Conservation (phyloP, 2,113 vertebrate genomes). For the Uria lomvia region DNA sequence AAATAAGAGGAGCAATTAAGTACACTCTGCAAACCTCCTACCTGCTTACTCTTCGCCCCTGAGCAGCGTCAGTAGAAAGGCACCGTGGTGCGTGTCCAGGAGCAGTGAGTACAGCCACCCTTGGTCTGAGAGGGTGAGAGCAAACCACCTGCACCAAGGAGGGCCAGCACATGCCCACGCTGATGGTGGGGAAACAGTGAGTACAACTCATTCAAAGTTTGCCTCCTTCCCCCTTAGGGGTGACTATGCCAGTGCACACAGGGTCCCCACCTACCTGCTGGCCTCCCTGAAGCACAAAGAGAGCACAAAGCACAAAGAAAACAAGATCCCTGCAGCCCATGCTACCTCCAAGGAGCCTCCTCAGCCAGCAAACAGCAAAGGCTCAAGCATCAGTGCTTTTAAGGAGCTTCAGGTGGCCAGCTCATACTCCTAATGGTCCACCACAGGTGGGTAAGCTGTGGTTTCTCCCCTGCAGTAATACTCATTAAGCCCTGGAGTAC, state of each 20-base stretch:
- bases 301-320: too few species aligned
- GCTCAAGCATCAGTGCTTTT: not conserved
- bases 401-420: not conserved
- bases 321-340: not conserved
- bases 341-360: accelerated
- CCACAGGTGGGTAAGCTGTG: not conserved
- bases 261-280: not conserved
- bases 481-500: not conserved
- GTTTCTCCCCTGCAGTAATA: not conserved
- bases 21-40: not conserved
- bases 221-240: not conserved
- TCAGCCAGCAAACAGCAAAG: not conserved
- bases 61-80: not conserved
- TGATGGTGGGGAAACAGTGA: not conserved
- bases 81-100: accelerated
- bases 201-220: not conserved
- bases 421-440: not conserved
- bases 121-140: not conserved
- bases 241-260: not conserved
- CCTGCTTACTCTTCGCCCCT: not conserved
- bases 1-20: not conserved
- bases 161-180: accelerated
- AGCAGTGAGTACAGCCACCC: not conserved
- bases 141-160: not conserved
- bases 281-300: not conserved